Evolutionary conservation across 2,888 invertebrate species (phyloP), one percentile per base, ranked within the genome.

Genomic region (Ephialtes manifestator): DNA sequence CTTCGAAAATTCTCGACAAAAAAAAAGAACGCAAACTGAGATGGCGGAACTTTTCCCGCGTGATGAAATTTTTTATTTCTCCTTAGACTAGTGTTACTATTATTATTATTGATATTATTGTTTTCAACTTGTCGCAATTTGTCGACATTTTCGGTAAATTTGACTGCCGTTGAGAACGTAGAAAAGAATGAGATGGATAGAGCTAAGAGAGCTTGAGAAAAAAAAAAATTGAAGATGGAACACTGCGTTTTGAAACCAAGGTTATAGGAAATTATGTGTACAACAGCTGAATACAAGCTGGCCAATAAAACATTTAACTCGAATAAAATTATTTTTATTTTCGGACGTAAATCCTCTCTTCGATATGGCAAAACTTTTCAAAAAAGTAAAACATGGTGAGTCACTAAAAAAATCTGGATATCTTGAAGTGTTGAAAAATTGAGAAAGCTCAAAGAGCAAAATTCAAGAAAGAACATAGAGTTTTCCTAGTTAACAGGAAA

Each of bases 231-330:
- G n/a, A 28, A 74, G 60, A n/a, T 20, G 18, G 10, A 65, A 39
- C 35, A 63, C 39, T 35, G 70, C 63, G 70, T 80, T 76, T 68
- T 43, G 51, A 35, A 81, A 76, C 60, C 58, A 55, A 81, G 67
- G 60, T 80, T 24, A 51, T 65, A 68, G 55, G 46, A 72, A 71
- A 67, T 35, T 76, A 51, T 80, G 39, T 84, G 84, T 84, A 84
- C 60, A 72, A 48, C 48, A 63, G 63, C 72, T 81, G 31, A 76
- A 60, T 65, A 48, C 55, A 43, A 80, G 76, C 75, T 81, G 80
- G 48, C 63, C 76, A 81, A 84, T 81, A 84, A 84, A 81, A 76
- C 43, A 58, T 28, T 55, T 46, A 78, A 78, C 51, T 65, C 51
- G 51, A 76, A 65, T 35, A 18, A 76, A 65, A n/a, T 28, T 51